Conservation (phyloP, 2,113 vertebrate species). For the Chroicocephalus ridibundus region DNA sequence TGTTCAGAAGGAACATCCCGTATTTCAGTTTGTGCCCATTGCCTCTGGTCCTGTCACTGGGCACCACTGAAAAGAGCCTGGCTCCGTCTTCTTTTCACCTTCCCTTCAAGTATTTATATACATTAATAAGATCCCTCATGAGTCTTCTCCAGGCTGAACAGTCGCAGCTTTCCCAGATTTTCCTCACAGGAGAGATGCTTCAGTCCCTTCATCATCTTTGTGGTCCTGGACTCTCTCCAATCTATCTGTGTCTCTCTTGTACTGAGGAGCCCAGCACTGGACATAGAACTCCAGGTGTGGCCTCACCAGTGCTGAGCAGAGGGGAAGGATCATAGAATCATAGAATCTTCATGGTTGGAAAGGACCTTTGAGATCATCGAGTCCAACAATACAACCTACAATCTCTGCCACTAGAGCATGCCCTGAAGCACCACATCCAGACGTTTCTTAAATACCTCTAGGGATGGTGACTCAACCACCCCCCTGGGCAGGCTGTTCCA, state of each 20-base stretch:
- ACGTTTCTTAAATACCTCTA: too few species aligned
- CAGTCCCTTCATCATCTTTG: background rate
- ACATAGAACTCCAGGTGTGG: background rate
- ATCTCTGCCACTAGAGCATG: too few species aligned
- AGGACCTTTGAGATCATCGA: too few species aligned
- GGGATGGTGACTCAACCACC: too few species aligned
- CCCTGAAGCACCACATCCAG: too few species aligned
- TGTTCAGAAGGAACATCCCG: background rate
- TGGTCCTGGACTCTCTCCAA: background rate
- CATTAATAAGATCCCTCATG: background rate
- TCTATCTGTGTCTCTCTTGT: background rate
- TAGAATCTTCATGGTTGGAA: too few species aligned
- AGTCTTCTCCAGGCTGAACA: background rate
- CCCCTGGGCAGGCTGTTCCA: too few species aligned
- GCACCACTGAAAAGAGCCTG: background rate
- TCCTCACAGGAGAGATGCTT: background rate
- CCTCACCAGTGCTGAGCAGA: background rate
- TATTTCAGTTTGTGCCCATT: background rate
- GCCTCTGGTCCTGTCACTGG: background rate
- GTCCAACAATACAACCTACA: too few species aligned
- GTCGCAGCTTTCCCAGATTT: background rate
- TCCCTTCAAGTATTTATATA: background rate
- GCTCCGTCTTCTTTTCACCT: background rate
- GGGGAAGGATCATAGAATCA: background rate
- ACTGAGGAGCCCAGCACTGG: background rate